phyloP scores from a whole-genome alignment of 2,888 invertebrate genomes.

The Athripsodes cinereus region DNA sequence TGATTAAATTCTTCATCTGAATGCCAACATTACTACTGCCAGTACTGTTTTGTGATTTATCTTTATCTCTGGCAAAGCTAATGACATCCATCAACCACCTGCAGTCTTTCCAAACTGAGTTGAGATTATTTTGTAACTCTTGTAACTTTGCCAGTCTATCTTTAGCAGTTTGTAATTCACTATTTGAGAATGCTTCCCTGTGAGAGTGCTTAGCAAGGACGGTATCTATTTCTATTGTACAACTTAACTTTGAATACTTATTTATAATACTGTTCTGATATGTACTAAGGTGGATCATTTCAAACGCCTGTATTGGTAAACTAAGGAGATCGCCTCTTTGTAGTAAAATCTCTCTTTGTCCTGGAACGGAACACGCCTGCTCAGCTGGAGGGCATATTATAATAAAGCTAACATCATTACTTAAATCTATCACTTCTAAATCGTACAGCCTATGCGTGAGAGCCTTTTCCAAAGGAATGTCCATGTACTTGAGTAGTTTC shows the following conservation, averaged over 20 bases:
- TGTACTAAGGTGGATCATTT: slow-evolving; percentile 92
- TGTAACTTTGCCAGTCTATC: slow-evolving; percentile 76
- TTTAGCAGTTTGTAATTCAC: slow-evolving; percentile 80
- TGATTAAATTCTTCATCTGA: slow-evolving; percentile 36
- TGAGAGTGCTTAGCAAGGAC: slow-evolving; percentile 89
- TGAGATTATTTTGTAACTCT: slow-evolving; percentile 79
- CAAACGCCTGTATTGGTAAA: slow-evolving; percentile 87
- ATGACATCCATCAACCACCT: slow-evolving; percentile 97
- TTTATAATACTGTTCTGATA: slow-evolving; percentile 88
- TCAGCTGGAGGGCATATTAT: slow-evolving; percentile 90
- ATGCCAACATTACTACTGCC: slow-evolving; percentile 40
- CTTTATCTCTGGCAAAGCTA: slow-evolving; percentile 80
- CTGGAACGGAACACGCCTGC: slow-evolving; percentile 85
- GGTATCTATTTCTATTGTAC: slow-evolving; percentile 87
- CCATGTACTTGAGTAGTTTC: slow-evolving; percentile 74
- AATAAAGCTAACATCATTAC: slow-evolving; percentile 84
- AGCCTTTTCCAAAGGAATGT: slow-evolving; percentile 64
- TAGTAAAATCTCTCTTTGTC: slow-evolving; percentile 76
- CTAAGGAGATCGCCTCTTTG: slow-evolving; percentile 82
- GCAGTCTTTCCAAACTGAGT: slow-evolving; percentile 86
- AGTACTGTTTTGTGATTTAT: slow-evolving; percentile 37
- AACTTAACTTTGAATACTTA: slow-evolving; percentile 87
- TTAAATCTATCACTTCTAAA: slow-evolving; percentile 88
- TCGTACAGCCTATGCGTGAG: slow-evolving; percentile 80
- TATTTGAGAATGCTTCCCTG: slow-evolving; percentile 89